phyloP scores from a whole-genome alignment of 2,888 invertebrate species.

The Subacronicta megacephala region DNA sequence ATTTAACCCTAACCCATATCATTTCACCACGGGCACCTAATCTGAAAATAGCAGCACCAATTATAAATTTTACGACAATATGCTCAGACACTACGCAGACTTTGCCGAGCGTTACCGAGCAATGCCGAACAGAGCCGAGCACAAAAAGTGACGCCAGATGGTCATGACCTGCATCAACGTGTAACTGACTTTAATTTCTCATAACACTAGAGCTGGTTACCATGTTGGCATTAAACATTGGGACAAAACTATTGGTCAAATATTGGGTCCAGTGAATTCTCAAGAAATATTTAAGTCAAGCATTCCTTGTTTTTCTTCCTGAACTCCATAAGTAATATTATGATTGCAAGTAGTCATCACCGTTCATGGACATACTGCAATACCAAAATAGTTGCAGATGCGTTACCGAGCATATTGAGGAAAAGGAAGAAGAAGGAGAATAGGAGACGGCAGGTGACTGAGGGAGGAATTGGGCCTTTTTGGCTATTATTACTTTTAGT shows the following conservation, averaged over 20 bases:
- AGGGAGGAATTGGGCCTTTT: too few relatives aligned
- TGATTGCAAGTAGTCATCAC: too few relatives aligned
- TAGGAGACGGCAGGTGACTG: too few relatives aligned
- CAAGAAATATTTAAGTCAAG: too few relatives aligned
- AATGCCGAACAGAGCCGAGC: constrained; percentile 28
- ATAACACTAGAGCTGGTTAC: constrained; percentile 52
- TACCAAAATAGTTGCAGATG: too few relatives aligned
- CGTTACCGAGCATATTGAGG: too few relatives aligned
- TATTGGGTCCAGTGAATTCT: neutral
- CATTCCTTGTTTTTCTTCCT: too few relatives aligned
- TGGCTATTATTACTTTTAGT: too few relatives aligned
- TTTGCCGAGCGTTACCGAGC: constrained; percentile 27
- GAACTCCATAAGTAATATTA: too few relatives aligned
- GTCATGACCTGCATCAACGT: constrained; percentile 80
- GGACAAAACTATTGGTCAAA: constrained; percentile 12
- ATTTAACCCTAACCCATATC: constrained; percentile 28
- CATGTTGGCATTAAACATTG: constrained; percentile 17
- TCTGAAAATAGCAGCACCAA: constrained; percentile 48
- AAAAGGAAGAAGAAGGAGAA: too few relatives aligned
- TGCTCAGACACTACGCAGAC: constrained; percentile 55
- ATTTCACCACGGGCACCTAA: constrained; percentile 16
- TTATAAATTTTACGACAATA: constrained; percentile 52
- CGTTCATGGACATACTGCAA: too few relatives aligned
- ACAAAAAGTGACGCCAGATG: constrained; percentile 73
- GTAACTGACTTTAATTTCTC: constrained; percentile 57